These are phyloP conservation scores for Rhincodon typus DNA, from an alignment of 2,797 vertebrate species.

Conservation along the genomic window DNA sequence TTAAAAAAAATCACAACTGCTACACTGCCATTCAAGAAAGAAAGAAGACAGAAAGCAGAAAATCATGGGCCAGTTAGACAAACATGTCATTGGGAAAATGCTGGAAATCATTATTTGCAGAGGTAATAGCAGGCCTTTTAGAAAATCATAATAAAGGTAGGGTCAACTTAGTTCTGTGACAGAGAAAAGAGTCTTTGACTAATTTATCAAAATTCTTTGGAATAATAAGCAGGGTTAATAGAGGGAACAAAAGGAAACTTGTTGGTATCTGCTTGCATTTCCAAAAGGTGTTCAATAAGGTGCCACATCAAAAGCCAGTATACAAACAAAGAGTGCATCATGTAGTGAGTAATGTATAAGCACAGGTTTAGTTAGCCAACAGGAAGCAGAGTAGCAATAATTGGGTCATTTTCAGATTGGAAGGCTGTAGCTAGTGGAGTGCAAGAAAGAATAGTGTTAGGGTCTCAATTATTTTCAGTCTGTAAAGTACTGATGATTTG, in stretches of 20 bases:
- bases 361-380: not conserved
- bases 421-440: not conserved
- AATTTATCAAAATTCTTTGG: not conserved
- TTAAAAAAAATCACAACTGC: too few species aligned
- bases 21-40: too few species aligned
- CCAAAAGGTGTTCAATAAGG: not conserved
- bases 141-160: too few species aligned
- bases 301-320: not conserved
- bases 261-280: not conserved
- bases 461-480: not conserved
- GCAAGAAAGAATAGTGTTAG: not conserved
- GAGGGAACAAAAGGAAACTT: not conserved
- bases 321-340: not conserved
- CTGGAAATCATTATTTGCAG: too few species aligned
- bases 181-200: not conserved
- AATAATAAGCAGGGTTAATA: not conserved
- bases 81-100: too few species aligned
- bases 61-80: too few species aligned
- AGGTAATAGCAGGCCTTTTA: too few species aligned
- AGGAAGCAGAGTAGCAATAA: not conserved
- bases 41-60: too few species aligned
- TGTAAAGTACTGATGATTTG: not conserved
- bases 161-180: not conserved
- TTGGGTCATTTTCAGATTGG: not conserved
- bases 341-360: not conserved